A percentile compares a stretch with the other conserved stretches of the same genome.
phyloP scores from a whole-genome alignment of 1,140 invertebrate genomes.

The Scylla paramamosain region DNA sequence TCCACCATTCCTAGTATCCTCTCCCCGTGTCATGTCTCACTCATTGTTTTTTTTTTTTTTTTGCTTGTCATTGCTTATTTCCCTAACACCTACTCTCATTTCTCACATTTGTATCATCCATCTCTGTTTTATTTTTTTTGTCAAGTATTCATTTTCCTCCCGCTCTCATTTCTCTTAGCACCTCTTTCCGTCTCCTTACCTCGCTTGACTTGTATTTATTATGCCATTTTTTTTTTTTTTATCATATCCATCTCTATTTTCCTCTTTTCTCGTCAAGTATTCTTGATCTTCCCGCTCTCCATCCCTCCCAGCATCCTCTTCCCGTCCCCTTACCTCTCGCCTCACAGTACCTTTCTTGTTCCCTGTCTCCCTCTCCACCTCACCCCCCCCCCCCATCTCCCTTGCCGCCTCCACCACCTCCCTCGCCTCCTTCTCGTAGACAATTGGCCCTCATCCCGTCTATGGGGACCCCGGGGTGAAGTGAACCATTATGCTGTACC shows the following conservation, averaged over 20 bases:
- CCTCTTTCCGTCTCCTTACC: no score
- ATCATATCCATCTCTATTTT: no score
- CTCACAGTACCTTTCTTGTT: not conserved
- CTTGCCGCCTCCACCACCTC: not conserved
- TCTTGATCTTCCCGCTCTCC: not conserved
- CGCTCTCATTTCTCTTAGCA: not conserved
- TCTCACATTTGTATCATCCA: no score
- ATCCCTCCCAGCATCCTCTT: not conserved
- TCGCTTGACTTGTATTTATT: no score
- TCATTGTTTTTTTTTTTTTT: no score
- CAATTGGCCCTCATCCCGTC: not conserved
- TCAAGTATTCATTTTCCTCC: not conserved
- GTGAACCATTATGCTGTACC: not conserved
- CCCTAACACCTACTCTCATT: no score
- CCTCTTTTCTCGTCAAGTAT: no score
- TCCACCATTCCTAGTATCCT: no score
- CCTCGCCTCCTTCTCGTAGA: not conserved
- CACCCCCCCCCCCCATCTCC: not conserved
- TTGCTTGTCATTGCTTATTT: no score
- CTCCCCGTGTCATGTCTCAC: no score
- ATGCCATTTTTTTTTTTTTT: no score
- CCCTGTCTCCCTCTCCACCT: not conserved
- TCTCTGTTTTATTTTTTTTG: no score
- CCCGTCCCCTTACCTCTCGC: not conserved
- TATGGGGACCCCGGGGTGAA: not conserved